Evolutionary conservation across 2,888 invertebrate genomes (phyloP).

Genomic region (Chrysolina oricalcia): DNA sequence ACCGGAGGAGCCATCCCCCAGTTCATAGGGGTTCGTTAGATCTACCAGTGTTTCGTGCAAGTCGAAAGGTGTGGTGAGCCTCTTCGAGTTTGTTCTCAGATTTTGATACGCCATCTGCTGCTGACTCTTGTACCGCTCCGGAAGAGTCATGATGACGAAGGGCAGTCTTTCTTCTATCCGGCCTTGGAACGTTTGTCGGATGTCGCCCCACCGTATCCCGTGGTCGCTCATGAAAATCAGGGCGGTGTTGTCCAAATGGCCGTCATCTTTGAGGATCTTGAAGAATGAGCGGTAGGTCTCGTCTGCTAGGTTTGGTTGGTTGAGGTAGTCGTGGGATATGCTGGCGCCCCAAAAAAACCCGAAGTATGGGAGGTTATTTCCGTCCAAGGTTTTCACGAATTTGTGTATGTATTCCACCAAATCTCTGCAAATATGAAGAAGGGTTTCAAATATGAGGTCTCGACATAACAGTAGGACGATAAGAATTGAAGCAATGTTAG

Average conservation of each 20-base stretch:
- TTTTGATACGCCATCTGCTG: slow-evolving; percentile 79
- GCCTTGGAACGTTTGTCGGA: slow-evolving; percentile 88
- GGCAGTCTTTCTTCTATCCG: slow-evolving; percentile 92
- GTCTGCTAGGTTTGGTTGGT: slow-evolving; percentile 85
- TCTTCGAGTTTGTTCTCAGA: slow-evolving; percentile 78
- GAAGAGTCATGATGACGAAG: slow-evolving; percentile 82
- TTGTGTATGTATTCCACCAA: slow-evolving; percentile 82
- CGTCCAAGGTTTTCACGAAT: slow-evolving; percentile 77
- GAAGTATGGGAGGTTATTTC: slow-evolving; percentile 79
- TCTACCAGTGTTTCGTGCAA: slow-evolving; percentile 86
- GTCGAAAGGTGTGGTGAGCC: slow-evolving; percentile 89
- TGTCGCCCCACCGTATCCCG: slow-evolving; percentile 90
- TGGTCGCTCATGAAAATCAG: slow-evolving; percentile 89
- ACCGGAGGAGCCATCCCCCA: slow-evolving; percentile 58
- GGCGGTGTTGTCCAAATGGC: slow-evolving; percentile 79
- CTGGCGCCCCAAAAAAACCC: slow-evolving; percentile 90
- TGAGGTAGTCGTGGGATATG: slow-evolving; percentile 88
- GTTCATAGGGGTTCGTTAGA: slow-evolving; percentile 74
- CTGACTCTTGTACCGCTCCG: slow-evolving; percentile 79
- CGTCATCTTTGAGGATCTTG: slow-evolving; percentile 72
- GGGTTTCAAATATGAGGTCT: not conserved
- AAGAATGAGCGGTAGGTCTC: slow-evolving; percentile 77
- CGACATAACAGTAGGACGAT: too few relatives aligned
- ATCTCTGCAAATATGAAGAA: slow-evolving; percentile 66
- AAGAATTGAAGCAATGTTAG: too few relatives aligned